Base-by-base conservation (phyloP, 1,140 invertebrate genomes). In the Drosophila mojavensis region DNA sequence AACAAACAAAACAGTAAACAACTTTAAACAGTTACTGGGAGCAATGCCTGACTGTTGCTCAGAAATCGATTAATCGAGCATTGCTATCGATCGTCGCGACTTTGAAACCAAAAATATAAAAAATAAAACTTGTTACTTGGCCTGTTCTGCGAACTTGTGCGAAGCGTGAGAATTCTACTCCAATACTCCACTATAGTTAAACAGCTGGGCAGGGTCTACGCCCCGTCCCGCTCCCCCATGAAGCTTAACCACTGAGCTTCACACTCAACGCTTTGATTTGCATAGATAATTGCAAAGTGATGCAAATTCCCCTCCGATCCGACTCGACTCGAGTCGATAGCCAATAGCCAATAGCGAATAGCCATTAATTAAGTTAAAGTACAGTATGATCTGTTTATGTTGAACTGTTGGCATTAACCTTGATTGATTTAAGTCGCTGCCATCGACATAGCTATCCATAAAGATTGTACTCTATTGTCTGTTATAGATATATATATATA, bases 271-370 rank as follows among this genome's bases (percentile, higher is more conserved):
- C 43, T 53, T 45, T 59, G 65, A 89, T 88, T 89, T 89, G 84
- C 84, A 88, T 88, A 88, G 77, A 83, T 88, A 88, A 88, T 88
- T 79, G 84, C 68, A 65, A 81, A 89, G 56, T 78, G 79, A 83
- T 89, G 83, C 84, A 88, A 88, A 88, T 79, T 43, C 43, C 9
- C 7, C 17, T 58, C 36, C 43, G 60, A 64, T 4, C 59, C 53
- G 3, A 39, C 10, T 39, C 43, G 30, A 24, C 28, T 7, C 33
- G 61, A 58, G 30, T 63, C 50, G 45, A 67, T 54, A 47, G 28
- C 36, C 17, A n/a, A 50, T 71, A 13, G 24, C 36, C 28, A n/a
- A 67, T 54, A 47, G 28, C 36, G 17, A n/a, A 50, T 71, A 13
- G 24, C 30, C 67, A 70, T 70, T 63, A 63, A 70, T 70, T 70